Base-by-base conservation (phyloP, 2,888 invertebrate genomes). In the Nemotelus pantherinus region DNA sequence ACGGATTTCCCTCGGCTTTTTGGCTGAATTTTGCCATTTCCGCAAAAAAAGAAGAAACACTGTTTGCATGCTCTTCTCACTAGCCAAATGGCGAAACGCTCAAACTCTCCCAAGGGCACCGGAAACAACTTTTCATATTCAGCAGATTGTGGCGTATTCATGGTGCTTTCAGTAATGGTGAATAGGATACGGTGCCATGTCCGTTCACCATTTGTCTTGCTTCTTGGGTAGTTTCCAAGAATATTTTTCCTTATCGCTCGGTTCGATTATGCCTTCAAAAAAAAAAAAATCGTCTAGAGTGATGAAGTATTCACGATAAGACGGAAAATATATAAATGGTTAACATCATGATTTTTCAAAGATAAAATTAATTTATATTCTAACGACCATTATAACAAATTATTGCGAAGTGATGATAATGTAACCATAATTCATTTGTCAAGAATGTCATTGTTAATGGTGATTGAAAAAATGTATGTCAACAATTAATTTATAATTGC, bases 21-120 rank as follows among this genome's bases (percentile, higher is more conserved):
- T 71, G 71, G 71, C 71, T 53, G 57, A 55, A 25, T 39, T 55
- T 44, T 55, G 44, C 71, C 5, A 53, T 71, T 71, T 55, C 43
- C 47, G 67, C n/a, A 5, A 41, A 45, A 47, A 47, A 9, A 67
- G 47, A 47, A 25, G 47, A 6, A 44, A 41, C 45, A 67, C 67
- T 47, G n/a, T 2, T 39, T 39, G 2, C 25, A 10, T n/a, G 64
- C 5, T 43, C 25, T 44, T 64, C 25, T 43, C 25, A 9, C 63
- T 67, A 48, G n/a, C 45, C 65, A 67, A 67, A 65, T 67, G n/a
- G 48, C 10, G 7, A 67, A 67, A 67, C 50, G 50, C 39, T n/a
- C 10, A 67, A 67, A 43, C 39, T 67, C 10, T 25, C 7, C 47
- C 25, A 50, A 50, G 67, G 39, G 39, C n/a, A 7, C n/a, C 67